Percentiles rank a stretch among this genome's conserved stretches.
These are phyloP conservation scores for Falco naumanni DNA, from an alignment of 2,797 vertebrate genomes.

Conservation along the genomic window DNA sequence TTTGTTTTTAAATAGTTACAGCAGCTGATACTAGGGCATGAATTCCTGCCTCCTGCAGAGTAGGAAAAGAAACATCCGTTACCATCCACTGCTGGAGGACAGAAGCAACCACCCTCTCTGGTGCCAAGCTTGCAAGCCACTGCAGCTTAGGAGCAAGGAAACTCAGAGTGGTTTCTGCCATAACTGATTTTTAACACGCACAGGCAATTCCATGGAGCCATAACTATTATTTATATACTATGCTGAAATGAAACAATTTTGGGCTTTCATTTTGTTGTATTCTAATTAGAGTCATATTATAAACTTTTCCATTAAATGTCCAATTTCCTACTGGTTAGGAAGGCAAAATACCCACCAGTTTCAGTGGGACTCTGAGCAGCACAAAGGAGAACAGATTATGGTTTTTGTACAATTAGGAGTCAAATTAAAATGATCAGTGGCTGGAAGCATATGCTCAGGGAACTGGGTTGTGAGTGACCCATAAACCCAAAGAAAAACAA, in stretches of 20 bases:
- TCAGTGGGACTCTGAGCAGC: not conserved
- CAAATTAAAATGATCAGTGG: not conserved
- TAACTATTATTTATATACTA: not conserved
- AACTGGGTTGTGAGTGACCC: not conserved
- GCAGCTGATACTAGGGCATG: not conserved
- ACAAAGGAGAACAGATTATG: not conserved
- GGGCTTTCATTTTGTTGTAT: slow-evolving; percentile 9
- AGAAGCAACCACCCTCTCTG: not conserved
- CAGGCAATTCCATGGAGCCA: not conserved
- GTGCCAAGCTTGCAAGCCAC: not conserved
- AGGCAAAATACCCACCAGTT: not conserved
- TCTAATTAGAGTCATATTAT: slow-evolving; percentile 43
- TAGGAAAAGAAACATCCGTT: not conserved
- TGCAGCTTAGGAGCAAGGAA: not conserved
- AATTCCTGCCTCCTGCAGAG: not conserved
- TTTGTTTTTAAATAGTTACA: not conserved
- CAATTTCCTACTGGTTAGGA: slow-evolving; percentile 29
- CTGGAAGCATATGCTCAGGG: not conserved
- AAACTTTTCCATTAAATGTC: slow-evolving; percentile 48
- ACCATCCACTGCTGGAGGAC: not conserved
- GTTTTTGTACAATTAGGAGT: not conserved
- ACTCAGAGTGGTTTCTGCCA: not conserved
- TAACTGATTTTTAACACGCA: not conserved
- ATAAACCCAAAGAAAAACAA: not conserved
- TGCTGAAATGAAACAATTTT: slow-evolving; percentile 20